Evolutionary conservation across 2,797 vertebrate species (phyloP).

Genomic region (Ficedula albicollis): DNA sequence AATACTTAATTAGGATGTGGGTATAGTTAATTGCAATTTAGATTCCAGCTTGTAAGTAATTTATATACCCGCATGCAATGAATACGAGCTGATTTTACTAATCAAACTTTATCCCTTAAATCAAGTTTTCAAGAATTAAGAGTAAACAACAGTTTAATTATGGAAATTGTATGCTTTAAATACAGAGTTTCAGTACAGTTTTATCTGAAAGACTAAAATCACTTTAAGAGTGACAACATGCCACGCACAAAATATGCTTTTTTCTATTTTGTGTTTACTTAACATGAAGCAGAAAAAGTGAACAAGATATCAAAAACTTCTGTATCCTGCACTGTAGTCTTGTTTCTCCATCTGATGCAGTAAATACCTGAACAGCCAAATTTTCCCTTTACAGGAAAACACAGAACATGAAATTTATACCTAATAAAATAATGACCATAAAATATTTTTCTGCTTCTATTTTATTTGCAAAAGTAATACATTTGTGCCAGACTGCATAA

Average conservation of each 20-base stretch:
- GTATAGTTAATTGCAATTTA: neutral
- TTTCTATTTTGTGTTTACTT: neutral
- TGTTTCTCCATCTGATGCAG: neutral
- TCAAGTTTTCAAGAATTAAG: neutral
- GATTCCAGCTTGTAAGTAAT: neutral
- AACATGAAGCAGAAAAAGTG: neutral
- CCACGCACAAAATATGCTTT: fast-evolving
- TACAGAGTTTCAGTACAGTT: neutral
- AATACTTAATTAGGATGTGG: neutral
- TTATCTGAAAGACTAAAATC: neutral
- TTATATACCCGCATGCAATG: neutral
- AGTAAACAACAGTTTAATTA: neutral
- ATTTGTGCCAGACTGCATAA: neutral
- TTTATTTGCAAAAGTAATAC: neutral
- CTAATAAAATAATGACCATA: neutral
- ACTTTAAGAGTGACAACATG: neutral
- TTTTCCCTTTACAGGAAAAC: neutral
- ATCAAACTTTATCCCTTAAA: neutral
- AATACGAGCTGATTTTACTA: neutral
- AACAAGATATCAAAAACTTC: neutral
- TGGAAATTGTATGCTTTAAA: neutral
- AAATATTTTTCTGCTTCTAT: neutral
- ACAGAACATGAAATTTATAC: neutral
- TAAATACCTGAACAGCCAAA: neutral
- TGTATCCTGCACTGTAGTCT: neutral